Evolutionary conservation across 2,113 vertebrate species (phyloP).

Genomic region (Sebastes schlegelii): DNA sequence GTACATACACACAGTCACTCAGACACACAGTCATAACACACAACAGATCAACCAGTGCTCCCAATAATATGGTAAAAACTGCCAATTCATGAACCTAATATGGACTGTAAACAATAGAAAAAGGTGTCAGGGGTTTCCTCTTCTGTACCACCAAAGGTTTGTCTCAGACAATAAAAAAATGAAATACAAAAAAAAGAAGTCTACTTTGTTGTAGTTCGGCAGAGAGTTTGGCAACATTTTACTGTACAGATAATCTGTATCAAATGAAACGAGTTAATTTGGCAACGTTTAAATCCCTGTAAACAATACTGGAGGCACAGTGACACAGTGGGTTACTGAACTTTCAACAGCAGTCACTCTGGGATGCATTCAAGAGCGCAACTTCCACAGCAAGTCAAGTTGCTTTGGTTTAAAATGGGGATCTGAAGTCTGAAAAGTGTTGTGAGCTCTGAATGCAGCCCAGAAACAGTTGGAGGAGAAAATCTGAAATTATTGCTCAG

Average conservation of each 20-base stretch:
- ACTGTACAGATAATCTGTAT: slow-evolving; percentile 42
- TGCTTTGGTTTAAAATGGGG: slow-evolving; percentile 63
- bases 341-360: slow-evolving; percentile 30
- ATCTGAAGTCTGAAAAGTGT: slow-evolving; percentile 31
- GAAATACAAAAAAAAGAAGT: slow-evolving; percentile 13
- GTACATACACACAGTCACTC: slow-evolving; percentile 39
- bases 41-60: slow-evolving; percentile 36
- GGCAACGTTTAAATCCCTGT: slow-evolving; percentile 71
- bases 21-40: slow-evolving; percentile 30
- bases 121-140: slow-evolving; percentile 34
- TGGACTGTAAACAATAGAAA: slow-evolving; percentile 51
- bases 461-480: slow-evolving; percentile 2
- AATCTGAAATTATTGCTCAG: slow-evolving; percentile 69
- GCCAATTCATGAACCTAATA: slow-evolving; percentile 18
- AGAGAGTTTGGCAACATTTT: slow-evolving; percentile 43
- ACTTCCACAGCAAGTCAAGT: slow-evolving; percentile 45
- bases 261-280: slow-evolving; percentile 55
- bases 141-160: slow-evolving; percentile 20
- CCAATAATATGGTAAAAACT: slow-evolving; percentile 14
- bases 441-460: slow-evolving; percentile 45
- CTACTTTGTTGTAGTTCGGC: slow-evolving; percentile 6
- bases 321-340: slow-evolving; percentile 53
- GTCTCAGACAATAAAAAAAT: slow-evolving; percentile 29
- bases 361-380: slow-evolving; percentile 53
- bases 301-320: slow-evolving; percentile 69